Conservation (phyloP, 2,888 invertebrate species). For the Clistopyga incitator region DNA sequence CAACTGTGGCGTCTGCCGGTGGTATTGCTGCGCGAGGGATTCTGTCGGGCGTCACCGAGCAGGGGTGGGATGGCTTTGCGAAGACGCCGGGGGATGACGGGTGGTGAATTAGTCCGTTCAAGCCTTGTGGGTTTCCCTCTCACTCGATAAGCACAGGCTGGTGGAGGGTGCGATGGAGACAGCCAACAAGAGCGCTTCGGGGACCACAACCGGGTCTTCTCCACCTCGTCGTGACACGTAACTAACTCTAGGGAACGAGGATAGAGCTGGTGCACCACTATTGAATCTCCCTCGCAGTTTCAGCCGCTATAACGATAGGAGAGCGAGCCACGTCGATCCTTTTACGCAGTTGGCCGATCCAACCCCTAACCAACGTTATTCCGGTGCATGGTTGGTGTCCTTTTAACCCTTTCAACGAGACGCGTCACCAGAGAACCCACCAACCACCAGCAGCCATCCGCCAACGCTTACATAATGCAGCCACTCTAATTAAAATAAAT, state of each 20-base stretch:
- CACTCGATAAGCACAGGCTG: conserved; percentile 34
- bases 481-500: conserved; percentile 84
- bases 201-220: conserved; percentile 45
- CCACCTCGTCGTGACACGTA: conserved; percentile 14
- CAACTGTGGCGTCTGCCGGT: conserved; percentile 48
- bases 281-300: conserved; percentile 3
- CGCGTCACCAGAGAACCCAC: conserved; percentile 72
- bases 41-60: conserved; percentile 49
- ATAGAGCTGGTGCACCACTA: not conserved
- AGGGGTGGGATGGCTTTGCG: conserved; percentile 54
- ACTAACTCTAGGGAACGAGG: conserved; percentile 11
- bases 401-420: conserved; percentile 79
- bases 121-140: conserved; percentile 54
- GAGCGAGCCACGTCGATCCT: not conserved
- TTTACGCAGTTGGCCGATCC: conserved; percentile 18
- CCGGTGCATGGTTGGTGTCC: conserved; percentile 65
- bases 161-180: conserved; percentile 6
- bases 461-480: conserved; percentile 81
- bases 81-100: conserved; percentile 57
- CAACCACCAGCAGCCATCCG: conserved; percentile 50
- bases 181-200: conserved; percentile 33
- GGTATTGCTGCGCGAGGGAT: conserved; percentile 49
- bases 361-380: not conserved
- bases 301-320: not conserved
- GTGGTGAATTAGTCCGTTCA: conserved; percentile 79